Percentiles rank a stretch among this genome's conserved stretches.
Conservation (phyloP, 2,797 vertebrate genomes). For the Kryptolebias ocellatus region DNA sequence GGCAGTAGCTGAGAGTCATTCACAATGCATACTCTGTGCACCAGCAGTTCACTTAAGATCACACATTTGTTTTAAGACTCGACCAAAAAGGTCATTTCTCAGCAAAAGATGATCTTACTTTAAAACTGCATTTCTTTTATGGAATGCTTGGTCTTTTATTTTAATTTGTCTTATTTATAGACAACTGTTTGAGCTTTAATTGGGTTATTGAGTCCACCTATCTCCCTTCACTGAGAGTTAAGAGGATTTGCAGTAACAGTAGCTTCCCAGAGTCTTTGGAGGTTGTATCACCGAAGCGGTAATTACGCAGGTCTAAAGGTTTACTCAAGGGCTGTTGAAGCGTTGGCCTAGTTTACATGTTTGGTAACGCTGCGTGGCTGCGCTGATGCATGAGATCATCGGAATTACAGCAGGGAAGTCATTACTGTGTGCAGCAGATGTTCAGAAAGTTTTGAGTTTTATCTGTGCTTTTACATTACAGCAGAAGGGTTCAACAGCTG, state of each 20-base stretch:
- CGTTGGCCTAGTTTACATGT: constrained; percentile 29
- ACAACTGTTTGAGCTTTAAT: too few relatives aligned
- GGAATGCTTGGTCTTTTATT: too few relatives aligned
- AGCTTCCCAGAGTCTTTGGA: constrained; percentile 6
- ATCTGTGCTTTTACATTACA: too few relatives aligned
- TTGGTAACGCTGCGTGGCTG: constrained; percentile 20
- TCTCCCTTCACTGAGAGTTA: not conserved
- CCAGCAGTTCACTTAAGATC: too few relatives aligned
- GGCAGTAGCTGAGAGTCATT: too few relatives aligned
- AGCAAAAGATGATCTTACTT: too few relatives aligned
- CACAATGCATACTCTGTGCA: too few relatives aligned
- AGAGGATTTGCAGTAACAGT: constrained; percentile 17
- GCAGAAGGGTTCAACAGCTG: not conserved
- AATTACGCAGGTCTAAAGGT: constrained; percentile 26
- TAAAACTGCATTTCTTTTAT: too few relatives aligned
- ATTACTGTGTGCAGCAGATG: constrained; percentile 15
- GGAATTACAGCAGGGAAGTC: constrained; percentile 8
- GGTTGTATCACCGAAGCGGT: constrained; percentile 7
- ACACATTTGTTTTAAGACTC: too few relatives aligned
- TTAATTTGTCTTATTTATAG: too few relatives aligned
- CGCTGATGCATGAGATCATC: not conserved
- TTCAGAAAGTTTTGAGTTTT: constrained; percentile 3
- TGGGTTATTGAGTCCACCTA: not conserved
- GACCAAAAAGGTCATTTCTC: too few relatives aligned
- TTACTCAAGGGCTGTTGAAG: constrained; percentile 1